Evolutionary conservation across 2,113 vertebrate genomes (phyloP).

Genomic region (Pseudopodoces humilis): DNA sequence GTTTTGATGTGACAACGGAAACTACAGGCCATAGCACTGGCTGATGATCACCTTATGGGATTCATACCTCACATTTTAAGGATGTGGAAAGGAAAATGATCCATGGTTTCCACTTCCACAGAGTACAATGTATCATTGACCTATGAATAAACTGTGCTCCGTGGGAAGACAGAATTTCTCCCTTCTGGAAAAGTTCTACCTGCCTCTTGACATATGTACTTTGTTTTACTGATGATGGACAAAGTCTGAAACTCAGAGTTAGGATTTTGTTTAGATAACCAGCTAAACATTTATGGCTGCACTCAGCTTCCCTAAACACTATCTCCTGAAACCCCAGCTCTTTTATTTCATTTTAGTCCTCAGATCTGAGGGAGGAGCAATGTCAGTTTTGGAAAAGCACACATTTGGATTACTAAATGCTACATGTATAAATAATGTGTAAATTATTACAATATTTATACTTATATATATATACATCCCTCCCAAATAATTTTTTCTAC

Average conservation of each 20-base stretch:
- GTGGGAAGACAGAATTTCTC: background rate
- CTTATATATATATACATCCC: background rate
- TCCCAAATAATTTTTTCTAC: background rate
- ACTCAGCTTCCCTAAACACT: background rate
- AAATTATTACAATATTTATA: background rate
- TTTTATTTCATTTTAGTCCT: background rate
- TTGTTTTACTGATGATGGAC: background rate
- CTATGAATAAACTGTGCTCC: background rate
- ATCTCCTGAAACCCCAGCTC: background rate
- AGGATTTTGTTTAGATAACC: background rate
- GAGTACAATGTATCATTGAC: rapidly evolving
- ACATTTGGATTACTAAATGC: background rate
- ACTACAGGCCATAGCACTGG: background rate
- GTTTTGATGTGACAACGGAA: background rate
- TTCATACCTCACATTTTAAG: background rate
- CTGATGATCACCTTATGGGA: background rate
- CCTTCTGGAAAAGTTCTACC: background rate
- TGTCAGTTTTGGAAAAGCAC: background rate
- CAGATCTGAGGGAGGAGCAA: background rate
- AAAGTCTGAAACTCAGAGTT: background rate
- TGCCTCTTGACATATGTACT: background rate
- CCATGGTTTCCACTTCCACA: background rate
- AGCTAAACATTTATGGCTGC: background rate
- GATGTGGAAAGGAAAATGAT: background rate
- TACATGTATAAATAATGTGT: background rate